Base-by-base conservation (phyloP, 2,113 vertebrate species). In the Balaenoptera acutorostrata region DNA sequence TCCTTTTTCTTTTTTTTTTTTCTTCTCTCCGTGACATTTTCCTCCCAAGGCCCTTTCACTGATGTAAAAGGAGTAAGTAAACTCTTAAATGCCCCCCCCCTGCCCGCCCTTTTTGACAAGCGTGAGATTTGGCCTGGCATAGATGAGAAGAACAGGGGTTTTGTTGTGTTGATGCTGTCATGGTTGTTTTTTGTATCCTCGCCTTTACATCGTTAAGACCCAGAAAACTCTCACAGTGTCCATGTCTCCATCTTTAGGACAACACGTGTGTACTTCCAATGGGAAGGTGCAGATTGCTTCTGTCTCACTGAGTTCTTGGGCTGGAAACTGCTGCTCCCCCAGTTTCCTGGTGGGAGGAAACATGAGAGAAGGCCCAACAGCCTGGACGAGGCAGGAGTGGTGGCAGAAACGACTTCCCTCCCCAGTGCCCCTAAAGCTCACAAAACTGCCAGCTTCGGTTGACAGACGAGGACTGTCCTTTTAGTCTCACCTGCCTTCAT, bases 241-340 rank as follows among this genome's bases (percentile, higher is more conserved):
- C 15, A 4, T 14, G 49, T 36, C 9, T 29, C 64, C 80, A 1
- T 64, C 61, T 90, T 59, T 13, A 77, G 83, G 39, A 66, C n/a
- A 29, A 14, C 18, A 8, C 12, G 8, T 15, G 5, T 83, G 33
- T 44, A 5, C 31, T 6, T 27, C 23, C 0, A 1, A 0, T 0
- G 29, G 13, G 18, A 31, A 44, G 36, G 71, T 14, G 6, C 3
- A 29, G 80, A 2, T 2, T n/a, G 27, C 36, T 52, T 39, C 49
- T 66, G 64, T 52, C 61, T 8, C 13, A 7, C 39, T 1, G 52
- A 66, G 71, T 29, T 25, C 36, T 74, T 23, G 12, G 41, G 5
- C 36, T 74, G 49, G 36, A 57, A 57, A 6, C 39, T 27, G 4
- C 31, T 5, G 29, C 55, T 39, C 8, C 20, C 17, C 17, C 3